A percentile compares a stretch with the other conserved stretches of the same genome.
Evolutionary conservation across 1,140 invertebrate genomes (phyloP).

Genomic region (Hylaeus anthracinus): DNA sequence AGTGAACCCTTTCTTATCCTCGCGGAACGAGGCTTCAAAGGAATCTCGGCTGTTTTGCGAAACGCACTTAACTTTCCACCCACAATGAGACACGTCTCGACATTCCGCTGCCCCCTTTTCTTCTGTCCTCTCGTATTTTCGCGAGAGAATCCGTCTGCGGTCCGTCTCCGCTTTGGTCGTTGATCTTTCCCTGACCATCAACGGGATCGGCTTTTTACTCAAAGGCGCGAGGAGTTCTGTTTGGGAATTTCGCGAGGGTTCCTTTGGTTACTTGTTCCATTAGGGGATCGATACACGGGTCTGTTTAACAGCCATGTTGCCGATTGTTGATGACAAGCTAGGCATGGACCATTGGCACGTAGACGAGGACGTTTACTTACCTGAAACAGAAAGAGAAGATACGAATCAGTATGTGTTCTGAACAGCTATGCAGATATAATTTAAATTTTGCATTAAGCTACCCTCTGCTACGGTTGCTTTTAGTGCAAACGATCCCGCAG

Average conservation of each 20-base stretch:
- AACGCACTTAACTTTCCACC: slow-evolving; percentile 59
- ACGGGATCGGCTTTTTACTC: neutral
- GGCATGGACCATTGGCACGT: too few relatives aligned
- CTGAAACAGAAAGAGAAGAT: slow-evolving; percentile 26
- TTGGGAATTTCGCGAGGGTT: neutral
- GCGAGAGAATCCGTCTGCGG: slow-evolving; percentile 40
- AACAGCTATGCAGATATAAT: too few relatives aligned
- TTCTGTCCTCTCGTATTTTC: slow-evolving; percentile 21
- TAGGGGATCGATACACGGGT: too few relatives aligned
- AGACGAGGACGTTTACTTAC: neutral
- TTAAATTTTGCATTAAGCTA: too few relatives aligned
- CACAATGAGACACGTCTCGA: slow-evolving; percentile 37
- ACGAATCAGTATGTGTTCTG: neutral
- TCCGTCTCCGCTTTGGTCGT: slow-evolving; percentile 42
- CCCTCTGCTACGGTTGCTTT: too few relatives aligned
- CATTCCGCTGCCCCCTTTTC: slow-evolving; percentile 35
- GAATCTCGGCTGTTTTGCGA: slow-evolving; percentile 52
- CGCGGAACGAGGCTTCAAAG: slow-evolving; percentile 53
- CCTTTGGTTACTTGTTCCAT: too few relatives aligned
- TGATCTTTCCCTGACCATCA: slow-evolving; percentile 46
- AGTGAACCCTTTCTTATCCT: slow-evolving; percentile 60
- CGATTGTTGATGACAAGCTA: too few relatives aligned
- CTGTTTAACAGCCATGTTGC: too few relatives aligned
- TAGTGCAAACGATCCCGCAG: too few relatives aligned
- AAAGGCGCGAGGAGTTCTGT: too few relatives aligned